Evolutionary conservation across 2,113 vertebrate species (phyloP), one percentile per base, ranked within the genome.

Genomic region (Tragelaphus strepsiceros): DNA sequence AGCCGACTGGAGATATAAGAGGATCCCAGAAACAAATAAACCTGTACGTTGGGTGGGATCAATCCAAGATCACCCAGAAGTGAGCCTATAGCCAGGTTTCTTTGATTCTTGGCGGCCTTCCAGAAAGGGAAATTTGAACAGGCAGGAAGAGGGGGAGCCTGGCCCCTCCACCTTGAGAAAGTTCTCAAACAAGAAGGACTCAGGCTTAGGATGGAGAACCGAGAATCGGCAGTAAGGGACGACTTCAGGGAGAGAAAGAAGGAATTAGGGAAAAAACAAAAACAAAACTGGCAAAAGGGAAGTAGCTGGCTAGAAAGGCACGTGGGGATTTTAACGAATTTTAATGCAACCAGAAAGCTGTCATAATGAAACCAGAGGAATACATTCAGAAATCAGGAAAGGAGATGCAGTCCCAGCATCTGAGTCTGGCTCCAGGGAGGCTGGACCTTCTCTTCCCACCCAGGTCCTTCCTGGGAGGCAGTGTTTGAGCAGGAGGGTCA

Each of bases 331-430:
- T 74, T 74, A 74, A 74, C 99, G 98, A 98, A 99, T 99, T 99
- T 99, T 99, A 99, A 99, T 99, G 99, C 98, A 99, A 99, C 35
- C 35, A 39, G 35, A 39, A 39, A 39, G 35, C 35, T 39, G 39
- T 39, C 39, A 39, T 39, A 39, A 39, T 39, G 39, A 98, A 98
- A 99, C 98, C 98, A 99, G 98, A 99, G 98, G 99, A 98, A 98
- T 98, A 98, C 98, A 99, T 98, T 99, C 98, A 98, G 98, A 98
- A 82, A 80, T 98, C 98, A 98, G 98, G 98, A 99, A 98, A 98
- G 98, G 95, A 94, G 97, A 97, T 87, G 92, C 92, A 24, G 98
- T 78, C 88, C 98, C 97, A 97, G 98, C 98, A 99, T 99, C 98
- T 97, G 98, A 99, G 99, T 99, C 98, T 99, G 98, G 97, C 97